Base-by-base conservation (phyloP, 2,797 vertebrate species). In the Acanthurus tractus region DNA sequence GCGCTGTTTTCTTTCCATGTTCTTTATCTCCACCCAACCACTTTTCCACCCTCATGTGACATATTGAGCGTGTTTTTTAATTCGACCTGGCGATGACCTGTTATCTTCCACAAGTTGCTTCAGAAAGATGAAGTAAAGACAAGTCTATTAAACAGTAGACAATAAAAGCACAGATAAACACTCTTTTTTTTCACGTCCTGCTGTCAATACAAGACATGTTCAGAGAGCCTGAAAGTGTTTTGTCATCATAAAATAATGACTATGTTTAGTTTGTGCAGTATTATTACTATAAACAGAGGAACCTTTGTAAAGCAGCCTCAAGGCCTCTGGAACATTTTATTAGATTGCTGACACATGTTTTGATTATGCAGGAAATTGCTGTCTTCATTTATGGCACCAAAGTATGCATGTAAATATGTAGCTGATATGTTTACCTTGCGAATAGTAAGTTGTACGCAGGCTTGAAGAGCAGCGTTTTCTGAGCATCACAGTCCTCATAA, bases 1-100 rank as follows among this genome's bases (percentile, higher is more conserved):
- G 42, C 86, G 54, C 61, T 56, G 10, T 36, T 45, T 73, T 61
- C 53, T 88, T 52, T 49, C 65, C 17, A 54, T 78, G 9, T 61
- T 74, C 58, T 74, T 56, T 89, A 44, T 84, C 44, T 72, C 81
- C 15, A 83, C 57, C 68, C 49, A 72, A 63, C 40, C 56, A 67
- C 83, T 73, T 69, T 74, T 76, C 58, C 71, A 76, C 68, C 76
- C 62, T 84, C 80, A 62, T 84, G 66, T 90, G 71, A 72, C 48
- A 52, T 18, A 45, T 78, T 74, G 57, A 67, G 52, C 78, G 78
- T 52, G 76, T 77, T 73, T 78, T 64, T 22, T 18, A 57, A 58
- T 81, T 86, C 62, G 57, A 49, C 62, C 40, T 12, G 58, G 44
- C 42, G 46, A 46, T 71, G 29, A 61, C 46, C 12, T 22, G 2